Percentiles rank a stretch among this genome's conserved stretches.
Evolutionary conservation across 2,113 vertebrate genomes (phyloP).

Genomic region (Gambusia affinis): DNA sequence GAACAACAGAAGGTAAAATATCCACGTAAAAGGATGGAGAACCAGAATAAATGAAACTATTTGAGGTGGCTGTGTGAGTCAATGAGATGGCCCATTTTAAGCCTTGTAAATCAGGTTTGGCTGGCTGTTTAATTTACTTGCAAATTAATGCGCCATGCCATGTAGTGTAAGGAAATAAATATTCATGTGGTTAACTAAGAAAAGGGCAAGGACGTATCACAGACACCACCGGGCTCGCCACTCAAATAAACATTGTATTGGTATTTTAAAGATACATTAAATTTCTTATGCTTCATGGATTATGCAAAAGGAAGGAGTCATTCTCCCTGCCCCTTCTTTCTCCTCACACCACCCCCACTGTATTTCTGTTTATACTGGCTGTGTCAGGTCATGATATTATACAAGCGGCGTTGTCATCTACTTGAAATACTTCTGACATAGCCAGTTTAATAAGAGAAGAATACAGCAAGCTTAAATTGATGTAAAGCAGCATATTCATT

Average conservation of each 20-base stretch:
- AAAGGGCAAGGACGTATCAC: constrained; percentile 55
- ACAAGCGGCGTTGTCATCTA: constrained; percentile 19
- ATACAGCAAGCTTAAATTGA: background rate
- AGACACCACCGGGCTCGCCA: constrained; percentile 54
- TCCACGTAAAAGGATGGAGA: constrained; percentile 1
- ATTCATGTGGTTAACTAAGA: constrained; percentile 64
- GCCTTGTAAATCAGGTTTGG: constrained; percentile 65
- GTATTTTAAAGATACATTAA: constrained; percentile 74
- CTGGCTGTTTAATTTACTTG: constrained; percentile 73
- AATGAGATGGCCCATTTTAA: constrained; percentile 50
- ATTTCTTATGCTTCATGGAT: constrained; percentile 65
- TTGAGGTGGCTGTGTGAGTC: constrained; percentile 38
- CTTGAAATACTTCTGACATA: constrained; percentile 1
- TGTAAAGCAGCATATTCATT: background rate
- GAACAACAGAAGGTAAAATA: background rate
- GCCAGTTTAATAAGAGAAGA: background rate
- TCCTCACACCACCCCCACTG: constrained; percentile 33
- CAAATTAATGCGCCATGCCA: constrained; percentile 72
- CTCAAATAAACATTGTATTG: constrained; percentile 50
- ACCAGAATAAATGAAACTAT: constrained; percentile 51
- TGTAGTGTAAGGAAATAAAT: constrained; percentile 68
- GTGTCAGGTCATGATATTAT: constrained; percentile 26
- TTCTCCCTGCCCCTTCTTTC: constrained; percentile 24
- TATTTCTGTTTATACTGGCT: constrained; percentile 26
- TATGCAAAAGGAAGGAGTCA: constrained; percentile 58